Evolutionary conservation across 2,797 vertebrate species (phyloP).

Genomic region (Mus spretus): DNA sequence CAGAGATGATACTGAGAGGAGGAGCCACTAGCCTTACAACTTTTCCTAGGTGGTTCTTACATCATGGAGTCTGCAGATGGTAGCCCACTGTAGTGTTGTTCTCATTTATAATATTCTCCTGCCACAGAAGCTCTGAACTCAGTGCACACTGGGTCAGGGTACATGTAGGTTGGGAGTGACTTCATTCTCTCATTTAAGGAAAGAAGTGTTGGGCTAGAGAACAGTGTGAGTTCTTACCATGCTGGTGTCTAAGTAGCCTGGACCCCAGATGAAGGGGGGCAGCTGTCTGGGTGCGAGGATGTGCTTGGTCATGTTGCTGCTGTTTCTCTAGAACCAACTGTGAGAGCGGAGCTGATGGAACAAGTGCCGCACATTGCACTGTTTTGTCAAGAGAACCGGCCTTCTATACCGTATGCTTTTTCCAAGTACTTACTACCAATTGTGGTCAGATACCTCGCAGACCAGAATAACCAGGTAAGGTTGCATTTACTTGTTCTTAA

Average conservation of each 20-base stretch:
- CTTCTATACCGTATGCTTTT: conserved; percentile 94
- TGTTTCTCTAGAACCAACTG: conserved; percentile 91
- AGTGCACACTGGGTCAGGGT: background rate
- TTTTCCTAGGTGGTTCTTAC: conserved; percentile 6
- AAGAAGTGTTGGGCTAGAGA: background rate
- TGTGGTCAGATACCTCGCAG: conserved; percentile 93
- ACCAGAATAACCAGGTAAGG: conserved; percentile 94
- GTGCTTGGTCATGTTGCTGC: conserved; percentile 62
- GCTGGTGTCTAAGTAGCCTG: background rate
- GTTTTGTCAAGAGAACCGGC: conserved; percentile 95
- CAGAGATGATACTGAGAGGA: background rate
- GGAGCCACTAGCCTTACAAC: background rate
- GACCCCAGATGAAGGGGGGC: background rate
- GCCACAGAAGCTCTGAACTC: background rate
- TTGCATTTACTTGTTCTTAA: conserved; percentile 19
- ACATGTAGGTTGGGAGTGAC: background rate
- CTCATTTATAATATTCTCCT: background rate
- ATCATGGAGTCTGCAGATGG: background rate
- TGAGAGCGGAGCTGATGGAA: conserved; percentile 95
- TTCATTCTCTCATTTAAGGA: background rate
- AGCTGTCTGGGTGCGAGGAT: background rate
- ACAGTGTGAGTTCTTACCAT: background rate
- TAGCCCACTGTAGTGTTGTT: background rate
- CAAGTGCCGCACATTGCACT: conserved; percentile 94
- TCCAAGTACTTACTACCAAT: conserved; percentile 94